phyloP scores from a whole-genome alignment of 2,888 invertebrate species.

The Lithophane socia region DNA sequence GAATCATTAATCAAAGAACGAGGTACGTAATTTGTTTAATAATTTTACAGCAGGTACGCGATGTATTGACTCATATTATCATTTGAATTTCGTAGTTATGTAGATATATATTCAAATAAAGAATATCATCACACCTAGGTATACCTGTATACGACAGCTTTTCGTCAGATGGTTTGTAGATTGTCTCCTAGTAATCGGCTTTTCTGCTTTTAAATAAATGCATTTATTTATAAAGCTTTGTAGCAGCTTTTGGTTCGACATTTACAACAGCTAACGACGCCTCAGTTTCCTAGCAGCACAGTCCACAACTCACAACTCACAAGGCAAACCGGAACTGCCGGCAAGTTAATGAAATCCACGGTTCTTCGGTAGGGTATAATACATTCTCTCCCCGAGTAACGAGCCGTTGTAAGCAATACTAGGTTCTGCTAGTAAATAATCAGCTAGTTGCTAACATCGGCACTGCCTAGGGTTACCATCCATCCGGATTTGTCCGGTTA shows the following conservation, averaged over 20 bases:
- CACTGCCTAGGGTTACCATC: constrained; percentile 43
- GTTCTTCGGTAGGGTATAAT: constrained; percentile 28
- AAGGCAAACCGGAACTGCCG: constrained; percentile 48
- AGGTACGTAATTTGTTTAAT: constrained; percentile 37
- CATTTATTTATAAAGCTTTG: neutral
- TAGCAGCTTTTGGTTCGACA: constrained; percentile 9
- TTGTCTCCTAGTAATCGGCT: neutral
- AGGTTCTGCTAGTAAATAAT: constrained; percentile 69
- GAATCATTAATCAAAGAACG: constrained; percentile 55
- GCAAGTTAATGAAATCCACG: constrained; percentile 55
- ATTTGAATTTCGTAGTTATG: neutral
- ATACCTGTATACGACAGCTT: neutral
- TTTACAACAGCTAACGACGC: constrained; percentile 18
- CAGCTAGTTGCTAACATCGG: constrained; percentile 67
- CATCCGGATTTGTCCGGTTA: neutral
- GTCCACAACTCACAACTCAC: constrained; percentile 31
- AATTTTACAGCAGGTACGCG: constrained; percentile 16
- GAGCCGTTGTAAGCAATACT: constrained; percentile 44
- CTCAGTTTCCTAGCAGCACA: neutral
- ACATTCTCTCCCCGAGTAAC: constrained; percentile 46
- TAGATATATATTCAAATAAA: neutral
- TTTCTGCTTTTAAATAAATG: neutral
- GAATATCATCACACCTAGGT: neutral
- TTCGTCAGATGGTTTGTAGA: neutral
- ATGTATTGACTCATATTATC: constrained; percentile 1